Base-by-base conservation (phyloP, 2,113 vertebrate species). In the Rhagologus leucostigma region DNA sequence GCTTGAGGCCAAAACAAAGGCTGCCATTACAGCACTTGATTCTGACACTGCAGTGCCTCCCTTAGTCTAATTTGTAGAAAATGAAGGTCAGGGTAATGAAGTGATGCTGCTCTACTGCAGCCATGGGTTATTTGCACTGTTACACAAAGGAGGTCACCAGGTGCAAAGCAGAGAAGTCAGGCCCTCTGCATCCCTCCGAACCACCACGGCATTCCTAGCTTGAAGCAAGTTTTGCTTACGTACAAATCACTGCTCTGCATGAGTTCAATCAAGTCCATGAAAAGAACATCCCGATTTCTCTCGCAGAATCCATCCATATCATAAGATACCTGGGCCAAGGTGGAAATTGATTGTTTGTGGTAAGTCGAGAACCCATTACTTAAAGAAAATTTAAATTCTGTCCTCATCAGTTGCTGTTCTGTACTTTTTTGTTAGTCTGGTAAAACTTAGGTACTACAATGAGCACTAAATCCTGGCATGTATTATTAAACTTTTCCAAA, bases 171-270 rank as follows among this genome's bases (percentile, higher is more conserved):
- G 53, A n/a, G 78, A 68, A 80, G 71, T 12, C 82, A 75, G 71
- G 82, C 88, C 75, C 49, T 77, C 47, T 55, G 85, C 77, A 79
- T 64, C 91, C 69, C 71, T 70, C 42, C 37, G 16, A 91, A 53
- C 65, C 69, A 67, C 47, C 29, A 82, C 0, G 2, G 63, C 46
- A 49, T 22, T 84, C 85, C 82, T 21, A 62, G 83, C 92, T 86
- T 20, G 49, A 68, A 90, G 70, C 75, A 75, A 76, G 52, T 64
- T 49, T 62, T 68, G 90, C 53, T 84, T 87, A 98, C 99, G 98
- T 98, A 99, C 99, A 98, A 98, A 95, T 99, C 99, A 95, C 99
- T 99, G 98, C 99, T 99, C 96, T 99, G 99, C 99, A 99, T 99
- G 94, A 99, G 97, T 94, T 99, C 99, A 33, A 99, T 99, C 97